Evolutionary conservation across 1,140 invertebrate genomes (phyloP).

Genomic region (Brachionus manjavacas): DNA sequence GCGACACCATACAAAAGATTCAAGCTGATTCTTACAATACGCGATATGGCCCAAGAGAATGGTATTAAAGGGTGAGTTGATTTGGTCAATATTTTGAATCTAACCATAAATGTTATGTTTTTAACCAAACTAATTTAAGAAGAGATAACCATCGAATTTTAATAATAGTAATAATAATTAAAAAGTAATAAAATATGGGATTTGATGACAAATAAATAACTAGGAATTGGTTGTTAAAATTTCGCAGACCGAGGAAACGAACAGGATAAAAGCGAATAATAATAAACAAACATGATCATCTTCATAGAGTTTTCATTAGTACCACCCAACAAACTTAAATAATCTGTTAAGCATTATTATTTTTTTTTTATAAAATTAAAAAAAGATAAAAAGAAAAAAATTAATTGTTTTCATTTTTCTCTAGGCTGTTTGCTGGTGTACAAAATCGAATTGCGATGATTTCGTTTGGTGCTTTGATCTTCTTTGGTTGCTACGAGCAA

Average conservation of each 20-base stretch:
- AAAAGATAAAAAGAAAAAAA: not conserved
- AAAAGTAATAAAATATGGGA: not conserved
- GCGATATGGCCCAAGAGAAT: not conserved
- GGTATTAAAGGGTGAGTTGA: constrained; percentile 22
- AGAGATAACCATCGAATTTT: not conserved
- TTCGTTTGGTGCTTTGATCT: constrained; percentile 9
- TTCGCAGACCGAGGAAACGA: not conserved
- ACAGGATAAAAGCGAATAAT: not conserved
- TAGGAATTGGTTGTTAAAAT: not conserved
- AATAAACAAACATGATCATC: not conserved
- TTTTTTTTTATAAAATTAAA: not conserved
- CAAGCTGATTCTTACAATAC: not conserved
- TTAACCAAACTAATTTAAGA: constrained; percentile 19
- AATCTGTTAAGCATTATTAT: constrained; percentile 34
- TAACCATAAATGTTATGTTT: constrained; percentile 9
- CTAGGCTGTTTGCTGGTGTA: not conserved
- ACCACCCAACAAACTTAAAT: not conserved
- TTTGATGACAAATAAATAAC: not conserved
- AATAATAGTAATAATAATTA: constrained; percentile 12
- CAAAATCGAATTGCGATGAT: constrained; percentile 13
- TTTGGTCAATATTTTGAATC: not conserved
- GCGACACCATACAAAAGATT: not conserved
- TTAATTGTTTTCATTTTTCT: not conserved
- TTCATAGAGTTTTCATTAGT: not conserved
- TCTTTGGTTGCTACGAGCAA: constrained; percentile 30